phyloP scores from a whole-genome alignment of 2,888 invertebrate species.

The Strigamia transsilvanica region DNA sequence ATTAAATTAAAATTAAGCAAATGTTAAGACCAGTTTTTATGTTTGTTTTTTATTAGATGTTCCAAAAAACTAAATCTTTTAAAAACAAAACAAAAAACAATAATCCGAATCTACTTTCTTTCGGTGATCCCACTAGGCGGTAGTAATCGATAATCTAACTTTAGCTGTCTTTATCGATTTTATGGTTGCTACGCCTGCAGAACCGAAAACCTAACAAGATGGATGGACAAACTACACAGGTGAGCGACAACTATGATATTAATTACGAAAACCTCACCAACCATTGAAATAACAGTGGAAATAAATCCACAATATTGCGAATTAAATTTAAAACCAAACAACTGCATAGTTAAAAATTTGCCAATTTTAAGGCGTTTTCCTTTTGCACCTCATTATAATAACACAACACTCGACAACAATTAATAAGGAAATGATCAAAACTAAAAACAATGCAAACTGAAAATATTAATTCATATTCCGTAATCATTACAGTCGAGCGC shows the following conservation, averaged over 20 bases:
- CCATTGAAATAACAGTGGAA: neutral
- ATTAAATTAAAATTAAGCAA: too few relatives aligned
- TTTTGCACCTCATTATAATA: slow-evolving; percentile 3
- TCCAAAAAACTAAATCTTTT: too few relatives aligned
- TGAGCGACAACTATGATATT: neutral
- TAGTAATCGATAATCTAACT: neutral
- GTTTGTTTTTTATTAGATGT: too few relatives aligned
- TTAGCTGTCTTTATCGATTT: neutral
- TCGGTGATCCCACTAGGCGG: neutral
- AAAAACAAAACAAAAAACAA: too few relatives aligned
- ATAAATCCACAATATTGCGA: neutral
- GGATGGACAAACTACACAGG: neutral
- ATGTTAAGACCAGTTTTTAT: too few relatives aligned
- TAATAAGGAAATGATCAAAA: neutral
- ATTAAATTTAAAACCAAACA: neutral
- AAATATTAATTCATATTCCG: neutral
- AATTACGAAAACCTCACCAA: neutral
- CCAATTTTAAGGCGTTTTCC: neutral
- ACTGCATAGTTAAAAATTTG: neutral
- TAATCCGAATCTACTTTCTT: neutral
- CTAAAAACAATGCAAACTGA: neutral
- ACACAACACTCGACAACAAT: neutral
- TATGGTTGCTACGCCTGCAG: slow-evolving; percentile 8
- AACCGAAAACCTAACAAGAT: slow-evolving; percentile 1
- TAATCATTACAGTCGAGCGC: neutral